These are phyloP conservation scores for Tapirus indicus DNA, from an alignment of 2,797 vertebrate genomes.

Conservation along the genomic window DNA sequence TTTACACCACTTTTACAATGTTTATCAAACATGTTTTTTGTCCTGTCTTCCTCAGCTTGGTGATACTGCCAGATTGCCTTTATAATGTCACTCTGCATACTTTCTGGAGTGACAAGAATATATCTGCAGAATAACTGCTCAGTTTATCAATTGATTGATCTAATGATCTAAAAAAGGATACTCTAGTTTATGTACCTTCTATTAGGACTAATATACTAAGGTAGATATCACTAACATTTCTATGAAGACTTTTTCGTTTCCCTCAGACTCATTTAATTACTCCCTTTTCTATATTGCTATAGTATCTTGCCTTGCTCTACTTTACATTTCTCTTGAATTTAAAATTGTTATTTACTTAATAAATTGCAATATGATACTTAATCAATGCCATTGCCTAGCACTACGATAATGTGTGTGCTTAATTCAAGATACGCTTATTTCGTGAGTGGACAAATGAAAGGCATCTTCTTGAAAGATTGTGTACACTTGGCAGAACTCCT, in stretches of 20 bases:
- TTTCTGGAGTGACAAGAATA: background rate
- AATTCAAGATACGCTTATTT: background rate
- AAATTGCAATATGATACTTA: background rate
- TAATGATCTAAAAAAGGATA: background rate
- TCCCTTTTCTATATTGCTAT: background rate
- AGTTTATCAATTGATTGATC: background rate
- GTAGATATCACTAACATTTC: background rate
- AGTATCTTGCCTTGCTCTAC: background rate
- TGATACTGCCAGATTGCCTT: background rate
- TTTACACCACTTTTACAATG: background rate
- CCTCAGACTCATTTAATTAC: background rate
- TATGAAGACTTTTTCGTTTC: background rate
- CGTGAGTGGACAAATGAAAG: background rate
- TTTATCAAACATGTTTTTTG: background rate
- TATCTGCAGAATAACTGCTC: background rate
- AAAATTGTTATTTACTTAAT: background rate
- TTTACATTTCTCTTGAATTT: conserved; percentile 38
- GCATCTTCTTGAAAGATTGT: background rate
- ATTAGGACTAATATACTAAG: background rate
- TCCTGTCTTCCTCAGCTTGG: background rate
- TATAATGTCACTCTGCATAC: background rate
- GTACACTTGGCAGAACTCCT: background rate
- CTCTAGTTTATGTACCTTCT: background rate
- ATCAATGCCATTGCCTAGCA: background rate
- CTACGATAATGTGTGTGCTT: background rate